Percentiles rank a stretch among this genome's conserved stretches.
phyloP scores from a whole-genome alignment of 2,113 vertebrate species.

The Aphyosemion australe region DNA sequence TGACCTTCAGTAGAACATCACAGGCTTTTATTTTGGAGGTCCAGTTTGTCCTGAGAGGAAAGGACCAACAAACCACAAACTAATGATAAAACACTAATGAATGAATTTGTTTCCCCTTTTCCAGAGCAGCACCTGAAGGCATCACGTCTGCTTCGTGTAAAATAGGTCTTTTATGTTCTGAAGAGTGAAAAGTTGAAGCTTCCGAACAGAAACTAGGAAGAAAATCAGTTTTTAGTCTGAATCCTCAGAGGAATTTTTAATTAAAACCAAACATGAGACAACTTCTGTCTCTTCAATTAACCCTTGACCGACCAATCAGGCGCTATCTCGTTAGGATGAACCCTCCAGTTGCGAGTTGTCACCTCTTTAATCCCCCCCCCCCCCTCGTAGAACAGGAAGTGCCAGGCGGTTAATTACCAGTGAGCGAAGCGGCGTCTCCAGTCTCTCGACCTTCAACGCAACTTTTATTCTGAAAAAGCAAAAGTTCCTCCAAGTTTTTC shows the following conservation, averaged over 20 bases:
- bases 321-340: conserved; percentile 51
- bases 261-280: conserved; percentile 32
- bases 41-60: too few species aligned
- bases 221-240: not conserved
- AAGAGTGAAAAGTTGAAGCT: not conserved
- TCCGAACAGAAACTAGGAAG: not conserved
- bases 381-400: conserved; percentile 48
- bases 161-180: not conserved
- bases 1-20: too few species aligned
- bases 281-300: conserved; percentile 55
- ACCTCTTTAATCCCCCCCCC: conserved; percentile 50
- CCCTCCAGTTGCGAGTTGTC: conserved; percentile 21
- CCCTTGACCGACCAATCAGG: conserved; percentile 59
- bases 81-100: too few species aligned
- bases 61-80: too few species aligned
- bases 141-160: not conserved
- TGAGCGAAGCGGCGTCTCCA: not conserved
- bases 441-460: conserved; percentile 35
- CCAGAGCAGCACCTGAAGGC: not conserved
- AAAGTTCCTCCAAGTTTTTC: too few species aligned
- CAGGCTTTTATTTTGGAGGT: too few species aligned
- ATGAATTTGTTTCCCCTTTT: too few species aligned
- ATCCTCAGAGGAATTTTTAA: conserved; percentile 44
- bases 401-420: conserved; percentile 51
- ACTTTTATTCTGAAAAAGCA: conserved; percentile 2